Evolutionary conservation across 2,797 vertebrate genomes (phyloP).

Genomic region (Lepilemur septentrionalis): DNA sequence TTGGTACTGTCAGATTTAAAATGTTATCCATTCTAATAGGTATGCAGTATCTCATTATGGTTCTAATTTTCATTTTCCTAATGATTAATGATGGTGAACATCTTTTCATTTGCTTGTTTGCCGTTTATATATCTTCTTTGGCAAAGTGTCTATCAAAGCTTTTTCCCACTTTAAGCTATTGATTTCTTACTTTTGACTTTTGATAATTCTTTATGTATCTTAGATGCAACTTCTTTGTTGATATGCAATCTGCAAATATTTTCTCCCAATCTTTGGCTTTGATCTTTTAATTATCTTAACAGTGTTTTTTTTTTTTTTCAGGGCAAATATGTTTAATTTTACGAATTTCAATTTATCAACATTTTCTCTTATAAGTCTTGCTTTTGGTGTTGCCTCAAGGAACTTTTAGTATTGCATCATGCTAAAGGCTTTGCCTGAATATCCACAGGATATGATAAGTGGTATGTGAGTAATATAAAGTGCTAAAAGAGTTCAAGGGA

Average conservation of each 20-base stretch:
- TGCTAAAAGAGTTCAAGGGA: not conserved
- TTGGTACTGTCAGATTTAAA: not conserved
- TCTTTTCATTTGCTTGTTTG: not conserved
- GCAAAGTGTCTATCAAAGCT: not conserved
- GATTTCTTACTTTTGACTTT: not conserved
- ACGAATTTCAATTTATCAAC: not conserved
- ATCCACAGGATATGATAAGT: not conserved
- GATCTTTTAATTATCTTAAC: not conserved
- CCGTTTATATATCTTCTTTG: not conserved
- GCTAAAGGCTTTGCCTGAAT: not conserved
- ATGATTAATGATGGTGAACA: not conserved
- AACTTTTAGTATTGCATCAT: not conserved
- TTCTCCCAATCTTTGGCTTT: not conserved
- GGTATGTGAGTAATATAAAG: not conserved
- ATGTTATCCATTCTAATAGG: not conserved
- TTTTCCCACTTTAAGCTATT: not conserved
- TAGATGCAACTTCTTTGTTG: not conserved
- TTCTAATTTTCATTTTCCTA: not conserved
- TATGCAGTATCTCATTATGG: not conserved
- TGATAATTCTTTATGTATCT: not conserved
- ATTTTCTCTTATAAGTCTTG: not conserved
- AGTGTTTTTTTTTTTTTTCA: not conserved
- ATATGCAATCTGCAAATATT: not conserved
- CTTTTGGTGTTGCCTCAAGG: not conserved
- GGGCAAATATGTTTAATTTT: constrained; percentile 1